These are phyloP conservation scores for Solenodon paradoxus DNA, from an alignment of 2,113 vertebrate genomes.

Conservation along the genomic window DNA sequence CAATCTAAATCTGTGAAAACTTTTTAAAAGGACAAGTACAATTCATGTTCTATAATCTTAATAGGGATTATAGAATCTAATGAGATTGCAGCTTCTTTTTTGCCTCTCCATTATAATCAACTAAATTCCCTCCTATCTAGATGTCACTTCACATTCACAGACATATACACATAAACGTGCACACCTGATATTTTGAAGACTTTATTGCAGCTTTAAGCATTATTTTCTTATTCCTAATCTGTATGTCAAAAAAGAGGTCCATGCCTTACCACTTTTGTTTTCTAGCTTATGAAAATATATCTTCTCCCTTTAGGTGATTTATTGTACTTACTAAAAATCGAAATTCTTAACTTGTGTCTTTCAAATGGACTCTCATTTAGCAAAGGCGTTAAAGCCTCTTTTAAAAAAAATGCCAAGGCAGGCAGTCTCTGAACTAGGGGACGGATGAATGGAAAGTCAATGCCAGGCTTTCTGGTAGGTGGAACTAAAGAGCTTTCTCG, in stretches of 20 bases:
- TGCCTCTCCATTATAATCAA: not conserved
- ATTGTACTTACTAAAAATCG: not conserved
- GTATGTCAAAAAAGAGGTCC: not conserved
- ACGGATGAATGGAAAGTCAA: not conserved
- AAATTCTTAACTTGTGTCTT: conserved; percentile 23
- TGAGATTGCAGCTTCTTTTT: not conserved
- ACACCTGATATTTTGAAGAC: conserved; percentile 1
- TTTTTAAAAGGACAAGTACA: not conserved
- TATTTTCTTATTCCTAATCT: conserved; percentile 30
- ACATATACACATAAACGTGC: not conserved
- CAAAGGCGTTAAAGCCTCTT: conserved; percentile 4
- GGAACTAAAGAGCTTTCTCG: conserved; percentile 37
- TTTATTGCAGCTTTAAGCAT: not conserved
- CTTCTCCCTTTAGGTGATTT: not conserved
- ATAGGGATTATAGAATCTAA: not conserved
- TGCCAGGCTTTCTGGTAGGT: conserved; percentile 21
- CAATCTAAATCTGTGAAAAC: not conserved
- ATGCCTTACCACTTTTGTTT: not conserved
- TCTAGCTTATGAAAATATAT: not conserved
- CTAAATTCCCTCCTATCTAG: conserved; percentile 42
- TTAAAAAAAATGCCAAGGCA: conserved; percentile 15
- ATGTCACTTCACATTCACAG: not conserved
- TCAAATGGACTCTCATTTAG: conserved; percentile 22
- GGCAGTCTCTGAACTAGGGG: not conserved
- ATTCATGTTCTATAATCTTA: not conserved